A percentile compares a stretch with the other conserved stretches of the same genome.
phyloP scores from a whole-genome alignment of 2,797 vertebrate genomes.

The Chelon labrosus region DNA sequence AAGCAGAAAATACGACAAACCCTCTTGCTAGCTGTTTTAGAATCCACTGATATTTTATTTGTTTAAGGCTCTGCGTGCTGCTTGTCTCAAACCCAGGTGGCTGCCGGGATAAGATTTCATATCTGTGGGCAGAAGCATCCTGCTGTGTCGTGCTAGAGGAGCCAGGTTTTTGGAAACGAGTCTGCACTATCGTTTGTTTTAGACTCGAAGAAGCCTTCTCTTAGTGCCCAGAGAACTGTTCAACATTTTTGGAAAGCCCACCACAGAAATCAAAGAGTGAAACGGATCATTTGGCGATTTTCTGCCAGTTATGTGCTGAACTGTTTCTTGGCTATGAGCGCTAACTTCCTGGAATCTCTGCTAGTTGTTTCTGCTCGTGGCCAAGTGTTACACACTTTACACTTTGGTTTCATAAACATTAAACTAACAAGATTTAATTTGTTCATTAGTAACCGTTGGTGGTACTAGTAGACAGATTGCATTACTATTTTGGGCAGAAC shows the following conservation, averaged over 20 bases:
- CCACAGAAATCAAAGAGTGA: neutral
- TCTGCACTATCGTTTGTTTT: constrained; percentile 37
- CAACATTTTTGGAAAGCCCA: neutral
- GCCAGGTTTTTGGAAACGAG: constrained; percentile 25
- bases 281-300: neutral
- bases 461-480: neutral
- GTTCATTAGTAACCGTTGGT: neutral
- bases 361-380: too few relatives aligned
- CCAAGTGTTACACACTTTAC: neutral
- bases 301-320: neutral
- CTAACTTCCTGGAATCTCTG: neutral
- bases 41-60: constrained; percentile 61
- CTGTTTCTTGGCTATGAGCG: neutral
- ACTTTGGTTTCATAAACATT: neutral
- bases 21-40: constrained; percentile 36
- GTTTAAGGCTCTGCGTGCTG: constrained; percentile 53
- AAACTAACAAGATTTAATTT: neutral
- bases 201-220: constrained; percentile 2
- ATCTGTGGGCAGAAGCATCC: constrained; percentile 48
- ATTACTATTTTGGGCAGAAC: neutral
- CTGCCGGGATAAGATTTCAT: constrained; percentile 65
- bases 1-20: constrained; percentile 34
- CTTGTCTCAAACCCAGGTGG: constrained; percentile 60
- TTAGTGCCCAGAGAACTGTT: neutral
- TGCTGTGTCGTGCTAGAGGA: constrained; percentile 33